Evolutionary conservation across 1,140 invertebrate species (phyloP), one percentile per base, ranked within the genome.

Genomic region (Meloidogyne exigua): DNA sequence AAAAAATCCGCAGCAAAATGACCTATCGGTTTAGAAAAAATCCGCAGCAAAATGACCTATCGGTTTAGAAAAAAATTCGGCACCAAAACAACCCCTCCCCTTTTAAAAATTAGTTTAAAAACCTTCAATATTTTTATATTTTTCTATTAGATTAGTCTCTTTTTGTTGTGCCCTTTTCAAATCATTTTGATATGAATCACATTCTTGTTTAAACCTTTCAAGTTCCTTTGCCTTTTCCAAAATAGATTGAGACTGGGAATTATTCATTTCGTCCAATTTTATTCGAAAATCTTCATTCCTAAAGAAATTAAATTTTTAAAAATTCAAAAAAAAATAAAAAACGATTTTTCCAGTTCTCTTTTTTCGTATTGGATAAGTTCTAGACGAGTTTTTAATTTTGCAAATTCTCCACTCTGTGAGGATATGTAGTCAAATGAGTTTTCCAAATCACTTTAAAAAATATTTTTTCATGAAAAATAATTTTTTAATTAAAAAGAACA

Each of bases 121-220:
- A 72, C 70, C 70, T 49, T 72, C 70, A 26, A 57, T 28, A 11
- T 25, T 21, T 57, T 72, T 72, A 57, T 44, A 25, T n/a, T 42
- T 72, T 72, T 72, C 70, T 2, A 25, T 12, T 2, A 62, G 10
- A 32, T 62, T 42, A 44, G 12, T n/a, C 7, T 57, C 70, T 10
- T 72, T 72, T 72, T 72, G 70, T n/a, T 28, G 70, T 10, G 18
- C 10, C 9, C 63, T 72, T 21, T 72, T 44, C 32, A 72, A 28
- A n/a, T 72, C 70, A 32, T 72, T 62, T 15, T 62, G 70, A 44
- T 32, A n/a, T 2, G 28, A 1, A 13, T 72, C 70, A 28, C 36
- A 72, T 57, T 72, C 70, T 21, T 72, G 70, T 25, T 72, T 62
- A 39, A 72, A 28, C 4, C 70, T 44, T 72, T 49, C 70, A 72